A percentile compares a stretch with the other conserved stretches of the same genome.
These are phyloP conservation scores for Lithophane leautieri DNA, from an alignment of 2,888 invertebrate species.

Conservation along the genomic window DNA sequence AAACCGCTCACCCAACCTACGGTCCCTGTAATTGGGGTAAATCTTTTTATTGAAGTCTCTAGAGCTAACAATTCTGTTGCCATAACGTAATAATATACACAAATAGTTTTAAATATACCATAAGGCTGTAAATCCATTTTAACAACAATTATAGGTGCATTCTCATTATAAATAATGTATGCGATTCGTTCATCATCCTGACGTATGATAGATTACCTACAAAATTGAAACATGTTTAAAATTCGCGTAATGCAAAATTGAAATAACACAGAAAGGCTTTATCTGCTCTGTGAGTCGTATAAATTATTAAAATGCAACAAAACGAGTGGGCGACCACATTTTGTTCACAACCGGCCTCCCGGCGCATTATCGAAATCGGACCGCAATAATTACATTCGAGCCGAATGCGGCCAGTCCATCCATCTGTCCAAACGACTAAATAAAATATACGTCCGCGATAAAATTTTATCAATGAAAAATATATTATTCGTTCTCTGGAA, in stretches of 20 bases:
- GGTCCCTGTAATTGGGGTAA: conserved; percentile 84
- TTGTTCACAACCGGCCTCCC: conserved; percentile 83
- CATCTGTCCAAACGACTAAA: conserved; percentile 84
- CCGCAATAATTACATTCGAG: conserved; percentile 89
- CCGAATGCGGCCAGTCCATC: conserved; percentile 84
- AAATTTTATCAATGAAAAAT: conserved; percentile 82
- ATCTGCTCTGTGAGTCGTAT: conserved; percentile 82
- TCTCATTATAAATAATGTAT: conserved; percentile 59
- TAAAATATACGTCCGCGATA: conserved; percentile 81
- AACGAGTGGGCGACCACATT: conserved; percentile 86
- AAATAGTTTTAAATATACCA: conserved; percentile 48
- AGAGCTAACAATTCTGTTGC: conserved; percentile 64
- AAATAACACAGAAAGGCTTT: conserved; percentile 84
- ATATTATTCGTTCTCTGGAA: conserved; percentile 77
- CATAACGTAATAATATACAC: conserved; percentile 46
- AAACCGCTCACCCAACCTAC: conserved; percentile 81
- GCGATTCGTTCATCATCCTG: conserved; percentile 65
- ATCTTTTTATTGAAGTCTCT: conserved; percentile 82
- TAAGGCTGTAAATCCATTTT: conserved; percentile 38
- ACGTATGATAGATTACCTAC: conserved; percentile 69
- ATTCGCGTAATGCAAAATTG: conserved; percentile 71
- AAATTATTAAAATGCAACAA: conserved; percentile 88
- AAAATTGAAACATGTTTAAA: conserved; percentile 68
- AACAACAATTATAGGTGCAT: conserved; percentile 45
- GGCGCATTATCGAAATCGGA: conserved; percentile 88